Conservation (phyloP, 2,113 vertebrate species). For the Circaetus gallicus region DNA sequence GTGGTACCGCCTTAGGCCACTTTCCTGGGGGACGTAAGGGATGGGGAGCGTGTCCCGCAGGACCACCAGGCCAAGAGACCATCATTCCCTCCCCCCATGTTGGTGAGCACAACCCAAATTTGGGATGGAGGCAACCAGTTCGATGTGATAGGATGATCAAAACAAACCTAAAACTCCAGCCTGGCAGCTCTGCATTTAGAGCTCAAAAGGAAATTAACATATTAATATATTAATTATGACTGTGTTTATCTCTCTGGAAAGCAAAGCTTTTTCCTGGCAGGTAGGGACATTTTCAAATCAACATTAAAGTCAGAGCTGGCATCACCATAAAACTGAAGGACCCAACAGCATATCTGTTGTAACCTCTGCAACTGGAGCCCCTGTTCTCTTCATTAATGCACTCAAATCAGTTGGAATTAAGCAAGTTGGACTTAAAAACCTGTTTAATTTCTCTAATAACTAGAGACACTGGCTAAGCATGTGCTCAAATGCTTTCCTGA, state of each 20-base stretch:
- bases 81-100: accelerated
- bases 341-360: accelerated
- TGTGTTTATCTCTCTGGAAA: neutral
- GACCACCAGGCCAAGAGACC: neutral
- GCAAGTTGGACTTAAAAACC: neutral
- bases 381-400: neutral
- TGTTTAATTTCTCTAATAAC: neutral
- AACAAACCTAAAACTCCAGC: neutral
- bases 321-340: neutral
- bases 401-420: neutral
- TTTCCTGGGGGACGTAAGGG: neutral
- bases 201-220: neutral
- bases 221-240: constrained; percentile 30
- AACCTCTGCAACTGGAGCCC: neutral
- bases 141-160: neutral
- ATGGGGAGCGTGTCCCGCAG: accelerated
- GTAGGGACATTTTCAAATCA: neutral
- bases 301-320: neutral
- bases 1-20: neutral
- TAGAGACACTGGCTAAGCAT: neutral
- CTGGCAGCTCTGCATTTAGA: neutral
- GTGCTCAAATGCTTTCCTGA: neutral
- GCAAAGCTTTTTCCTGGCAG: neutral
- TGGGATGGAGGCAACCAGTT: neutral
- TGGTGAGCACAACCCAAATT: neutral